Base-by-base conservation (phyloP, 2,113 vertebrate genomes). In the Cynoglossus semilaevis region DNA sequence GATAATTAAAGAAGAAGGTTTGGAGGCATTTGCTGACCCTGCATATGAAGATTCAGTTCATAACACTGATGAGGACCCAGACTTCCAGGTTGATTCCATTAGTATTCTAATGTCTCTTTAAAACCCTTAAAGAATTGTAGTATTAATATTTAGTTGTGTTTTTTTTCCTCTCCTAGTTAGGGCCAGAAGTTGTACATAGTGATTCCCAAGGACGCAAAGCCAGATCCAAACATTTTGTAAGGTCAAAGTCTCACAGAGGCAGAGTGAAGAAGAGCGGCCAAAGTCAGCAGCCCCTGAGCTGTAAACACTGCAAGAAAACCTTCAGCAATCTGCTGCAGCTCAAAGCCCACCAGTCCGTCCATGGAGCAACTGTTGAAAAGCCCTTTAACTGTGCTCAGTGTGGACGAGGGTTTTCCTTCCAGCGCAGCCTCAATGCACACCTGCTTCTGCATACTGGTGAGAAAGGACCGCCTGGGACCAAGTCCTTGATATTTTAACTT, bases 391-490 rank as follows among this genome's bases (percentile, higher is more conserved):
- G 88, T 35, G 51, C 80, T 0, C 74, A 85, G 58, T 90, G 88
- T 2, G 77, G 79, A 11, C 9, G 77, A 57, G 76, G 72, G 7
- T 90, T 90, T 10, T 51, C 79, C 0, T 74, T 84, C 60, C 79
- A 86, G 71, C 61, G 83, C 3, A 87, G 82, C 61, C 83, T 90
- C 59, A 58, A 76, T 8, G 63, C 83, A 12, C 88, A 90, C 78
- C 66, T 77, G 82, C 69, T 85, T 2, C 81, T 88, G 8, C 88
- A 90, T 13, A 85, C 85, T 34, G 87, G 88, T 73, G 42, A 67
- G 65, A 40, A 10, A 38, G 14, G 18, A 38, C 34, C 15, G 14
- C 0, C n/a, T n/a, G n/a, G n/a, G n/a, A n/a, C n/a, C n/a, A n/a
- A n/a, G n/a, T n/a, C n/a, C n/a, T n/a, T n/a, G n/a, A n/a, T n/a